phyloP scores from a whole-genome alignment of 2,113 vertebrate species.

The Ophiodon elongatus region DNA sequence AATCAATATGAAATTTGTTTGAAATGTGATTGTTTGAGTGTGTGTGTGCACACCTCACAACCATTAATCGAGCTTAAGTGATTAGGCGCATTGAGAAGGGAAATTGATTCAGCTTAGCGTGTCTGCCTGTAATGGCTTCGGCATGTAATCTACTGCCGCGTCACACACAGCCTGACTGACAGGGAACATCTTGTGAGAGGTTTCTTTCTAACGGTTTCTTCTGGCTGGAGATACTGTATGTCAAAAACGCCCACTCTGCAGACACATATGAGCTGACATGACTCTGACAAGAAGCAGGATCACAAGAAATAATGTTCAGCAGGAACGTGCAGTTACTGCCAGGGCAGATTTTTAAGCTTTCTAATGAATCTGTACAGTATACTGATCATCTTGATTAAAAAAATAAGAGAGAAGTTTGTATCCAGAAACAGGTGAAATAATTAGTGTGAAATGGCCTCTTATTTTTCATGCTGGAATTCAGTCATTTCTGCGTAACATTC shows the following conservation, averaged over 20 bases:
- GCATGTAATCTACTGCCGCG: conserved; percentile 24
- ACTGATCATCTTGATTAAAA: neutral
- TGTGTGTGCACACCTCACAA: conserved; percentile 15
- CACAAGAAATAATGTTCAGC: neutral
- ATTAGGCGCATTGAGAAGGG: conserved; percentile 56
- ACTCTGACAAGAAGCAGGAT: conserved; percentile 1
- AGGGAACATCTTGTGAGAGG: conserved; percentile 17
- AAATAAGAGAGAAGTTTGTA: neutral
- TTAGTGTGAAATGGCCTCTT: neutral
- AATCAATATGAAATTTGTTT: conserved; percentile 26
- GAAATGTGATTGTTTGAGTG: conserved; percentile 16
- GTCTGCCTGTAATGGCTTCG: conserved; percentile 51
- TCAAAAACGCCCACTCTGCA: conserved; percentile 24
- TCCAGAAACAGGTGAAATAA: neutral
- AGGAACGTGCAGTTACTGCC: neutral
- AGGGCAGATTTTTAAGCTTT: neutral
- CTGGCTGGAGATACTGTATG: neutral
- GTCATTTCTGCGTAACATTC: neutral
- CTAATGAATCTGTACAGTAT: neutral
- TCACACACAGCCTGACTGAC: conserved; percentile 25
- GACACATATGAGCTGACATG: conserved; percentile 4
- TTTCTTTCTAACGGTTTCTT: neutral
- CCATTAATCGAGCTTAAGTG: conserved; percentile 44
- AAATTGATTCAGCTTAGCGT: conserved; percentile 62
- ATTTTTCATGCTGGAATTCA: neutral